Percentiles rank a stretch among this genome's conserved stretches.
phyloP scores from a whole-genome alignment of 2,113 vertebrate genomes.

The Calyptomena viridis region DNA sequence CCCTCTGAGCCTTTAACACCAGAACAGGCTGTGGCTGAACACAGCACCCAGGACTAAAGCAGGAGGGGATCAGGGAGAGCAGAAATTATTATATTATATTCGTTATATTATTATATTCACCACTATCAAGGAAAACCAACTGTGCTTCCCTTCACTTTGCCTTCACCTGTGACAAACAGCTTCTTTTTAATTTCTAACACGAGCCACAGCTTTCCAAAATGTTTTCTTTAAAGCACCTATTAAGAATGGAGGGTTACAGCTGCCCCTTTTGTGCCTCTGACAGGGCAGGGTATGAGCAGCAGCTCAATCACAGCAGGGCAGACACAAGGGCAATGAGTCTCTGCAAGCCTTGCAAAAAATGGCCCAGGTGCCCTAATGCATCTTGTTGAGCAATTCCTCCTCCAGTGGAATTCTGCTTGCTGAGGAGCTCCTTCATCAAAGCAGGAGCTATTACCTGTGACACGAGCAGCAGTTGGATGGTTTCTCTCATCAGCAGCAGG shows the following conservation, averaged over 20 bases:
- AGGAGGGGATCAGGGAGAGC: background rate
- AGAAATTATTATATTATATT: background rate
- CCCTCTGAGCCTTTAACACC: background rate
- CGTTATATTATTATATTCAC: background rate
- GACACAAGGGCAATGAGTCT: background rate
- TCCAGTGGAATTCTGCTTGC: background rate
- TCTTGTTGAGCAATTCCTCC: constrained; percentile 21
- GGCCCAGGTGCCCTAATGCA: background rate
- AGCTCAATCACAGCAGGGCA: background rate
- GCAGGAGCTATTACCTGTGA: constrained; percentile 4
- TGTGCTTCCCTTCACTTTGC: background rate
- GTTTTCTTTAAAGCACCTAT: background rate
- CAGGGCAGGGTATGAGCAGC: background rate
- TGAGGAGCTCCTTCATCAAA: constrained; percentile 23
- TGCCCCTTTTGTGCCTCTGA: background rate
- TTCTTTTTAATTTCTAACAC: background rate
- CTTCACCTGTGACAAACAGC: background rate
- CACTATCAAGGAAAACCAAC: background rate
- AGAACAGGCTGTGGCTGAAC: background rate
- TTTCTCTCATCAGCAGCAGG: background rate
- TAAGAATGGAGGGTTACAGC: background rate
- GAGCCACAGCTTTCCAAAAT: background rate
- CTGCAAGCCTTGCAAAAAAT: background rate
- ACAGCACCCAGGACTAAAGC: background rate
- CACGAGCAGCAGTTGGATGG: background rate